Evolutionary conservation across 2,113 vertebrate genomes (phyloP), one percentile per base, ranked within the genome.

Genomic region (Motacilla tschutschensis): DNA sequence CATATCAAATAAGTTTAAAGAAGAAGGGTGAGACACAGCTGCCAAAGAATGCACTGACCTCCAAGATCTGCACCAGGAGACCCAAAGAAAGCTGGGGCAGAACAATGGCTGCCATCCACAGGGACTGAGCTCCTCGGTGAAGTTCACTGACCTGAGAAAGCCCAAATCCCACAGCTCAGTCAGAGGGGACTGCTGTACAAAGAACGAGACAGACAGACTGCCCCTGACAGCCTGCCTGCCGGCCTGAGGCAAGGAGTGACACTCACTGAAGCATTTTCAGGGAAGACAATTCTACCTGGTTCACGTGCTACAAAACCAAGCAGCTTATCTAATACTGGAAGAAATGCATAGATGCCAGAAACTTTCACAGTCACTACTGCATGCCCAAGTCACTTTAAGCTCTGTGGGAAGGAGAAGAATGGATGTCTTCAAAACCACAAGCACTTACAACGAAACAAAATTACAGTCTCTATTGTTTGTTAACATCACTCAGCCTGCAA

Each of bases 381-480:
- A 8, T 18, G 33, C 33, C 63, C 51, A 21, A 58, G 33, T 79
- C 77, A 51, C 54, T 53, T 70, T 12, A 67, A 87, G 66, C 76
- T 82, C 60, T 33, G 75, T 43, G 70, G 66, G 83, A 88, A 91
- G 60, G 59, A 73, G 17, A 65, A 76, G 44, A 87, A 77, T n/a
- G 51, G 71, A 48, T 46, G 62, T 77, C 67, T 88, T 50, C 75
- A 79, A 86, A 94, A 88, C 74, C 88, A 88, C 83, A 86, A 58
- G 55, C 71, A 79, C 77, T 83, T 69, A 36, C 33, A 74, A 53
- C 0, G 12, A 75, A 87, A 65, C 58, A 50, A 75, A 87, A 83
- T 5, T 2, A 70, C 29, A 58, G 16, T 70, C 43, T 65, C 74
- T 38, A 50, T 67, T 91, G 77, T 89, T 73, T 67, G 38, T 58